Evolutionary conservation across 2,888 invertebrate genomes (phyloP).

Genomic region (Cheilosia impressa): DNA sequence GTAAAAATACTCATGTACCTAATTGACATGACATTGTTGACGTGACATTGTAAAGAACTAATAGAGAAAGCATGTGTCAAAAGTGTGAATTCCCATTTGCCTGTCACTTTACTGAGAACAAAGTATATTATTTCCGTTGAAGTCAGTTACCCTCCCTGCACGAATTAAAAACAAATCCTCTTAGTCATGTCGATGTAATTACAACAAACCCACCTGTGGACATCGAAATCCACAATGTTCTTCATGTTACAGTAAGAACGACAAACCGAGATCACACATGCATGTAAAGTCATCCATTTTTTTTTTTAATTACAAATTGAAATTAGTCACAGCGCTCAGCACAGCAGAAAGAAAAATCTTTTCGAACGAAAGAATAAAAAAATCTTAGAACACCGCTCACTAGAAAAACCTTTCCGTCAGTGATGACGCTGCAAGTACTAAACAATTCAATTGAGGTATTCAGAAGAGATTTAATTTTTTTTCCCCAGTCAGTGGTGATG

Average conservation of each 20-base stretch:
- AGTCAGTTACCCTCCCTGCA: background rate
- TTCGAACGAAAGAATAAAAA: background rate
- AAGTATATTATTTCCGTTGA: too few relatives aligned
- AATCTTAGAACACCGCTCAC: background rate
- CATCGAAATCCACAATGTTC: constrained; percentile 4
- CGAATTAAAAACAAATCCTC: background rate
- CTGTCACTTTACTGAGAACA: background rate
- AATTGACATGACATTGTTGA: too few relatives aligned
- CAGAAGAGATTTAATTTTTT: background rate
- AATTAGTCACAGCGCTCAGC: background rate
- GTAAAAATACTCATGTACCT: too few relatives aligned
- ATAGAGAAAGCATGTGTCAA: too few relatives aligned
- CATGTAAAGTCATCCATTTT: constrained; percentile 4
- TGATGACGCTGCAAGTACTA: constrained; percentile 31
- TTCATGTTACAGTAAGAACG: background rate
- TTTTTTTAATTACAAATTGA: background rate
- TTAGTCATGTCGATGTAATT: background rate
- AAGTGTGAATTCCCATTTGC: too few relatives aligned
- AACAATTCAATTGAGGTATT: constrained; percentile 57
- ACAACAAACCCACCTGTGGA: constrained; percentile 17
- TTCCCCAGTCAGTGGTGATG: background rate
- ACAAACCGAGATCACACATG: background rate
- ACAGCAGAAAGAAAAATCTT: background rate
- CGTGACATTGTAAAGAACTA: too few relatives aligned
- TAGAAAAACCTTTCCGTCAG: constrained; percentile 10